These are phyloP conservation scores for Bemisia tabaci DNA, from an alignment of 1,140 invertebrate genomes.

Conservation along the genomic window DNA sequence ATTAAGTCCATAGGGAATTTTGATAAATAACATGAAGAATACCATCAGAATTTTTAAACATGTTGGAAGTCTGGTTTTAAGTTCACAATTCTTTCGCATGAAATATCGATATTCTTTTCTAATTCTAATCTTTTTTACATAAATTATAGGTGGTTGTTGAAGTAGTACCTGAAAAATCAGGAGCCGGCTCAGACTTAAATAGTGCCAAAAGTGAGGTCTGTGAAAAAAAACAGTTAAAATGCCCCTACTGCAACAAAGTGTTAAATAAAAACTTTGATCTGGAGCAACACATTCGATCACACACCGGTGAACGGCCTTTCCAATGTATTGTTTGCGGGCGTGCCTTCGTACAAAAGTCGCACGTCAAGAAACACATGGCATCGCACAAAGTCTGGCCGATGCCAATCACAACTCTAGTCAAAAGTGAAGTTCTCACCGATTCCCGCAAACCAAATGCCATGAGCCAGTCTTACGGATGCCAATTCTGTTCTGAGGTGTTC, in stretches of 20 bases:
- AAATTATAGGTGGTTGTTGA: no score
- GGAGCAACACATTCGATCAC: conserved; percentile 39
- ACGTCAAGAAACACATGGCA: conserved; percentile 51
- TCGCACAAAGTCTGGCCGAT: conserved; percentile 37
- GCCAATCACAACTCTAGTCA: conserved; percentile 13
- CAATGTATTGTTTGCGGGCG: conserved; percentile 47
- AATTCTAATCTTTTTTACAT: no score
- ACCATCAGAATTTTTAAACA: no score
- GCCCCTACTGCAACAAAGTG: conserved; percentile 36
- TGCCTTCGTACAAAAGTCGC: conserved; percentile 46
- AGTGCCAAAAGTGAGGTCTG: no score
- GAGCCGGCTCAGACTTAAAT: no score
- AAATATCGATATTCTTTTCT: no score
- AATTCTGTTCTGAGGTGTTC: conserved; percentile 36
- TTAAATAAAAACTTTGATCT: conserved; percentile 40
- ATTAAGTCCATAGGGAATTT: no score
- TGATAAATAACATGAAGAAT: no score
- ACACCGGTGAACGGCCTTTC: conserved; percentile 47
- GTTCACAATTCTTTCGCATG: no score
- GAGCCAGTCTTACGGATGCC: conserved; percentile 40
- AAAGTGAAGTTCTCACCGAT: conserved; percentile 15
- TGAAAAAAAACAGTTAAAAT: conserved; percentile 28
- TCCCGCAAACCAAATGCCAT: conserved; percentile 24
- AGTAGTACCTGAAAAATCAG: no score
- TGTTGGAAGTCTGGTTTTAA: no score